Evolutionary conservation across 2,888 invertebrate genomes (phyloP), one percentile per base, ranked within the genome.

Genomic region (Microplitis deprimator): DNA sequence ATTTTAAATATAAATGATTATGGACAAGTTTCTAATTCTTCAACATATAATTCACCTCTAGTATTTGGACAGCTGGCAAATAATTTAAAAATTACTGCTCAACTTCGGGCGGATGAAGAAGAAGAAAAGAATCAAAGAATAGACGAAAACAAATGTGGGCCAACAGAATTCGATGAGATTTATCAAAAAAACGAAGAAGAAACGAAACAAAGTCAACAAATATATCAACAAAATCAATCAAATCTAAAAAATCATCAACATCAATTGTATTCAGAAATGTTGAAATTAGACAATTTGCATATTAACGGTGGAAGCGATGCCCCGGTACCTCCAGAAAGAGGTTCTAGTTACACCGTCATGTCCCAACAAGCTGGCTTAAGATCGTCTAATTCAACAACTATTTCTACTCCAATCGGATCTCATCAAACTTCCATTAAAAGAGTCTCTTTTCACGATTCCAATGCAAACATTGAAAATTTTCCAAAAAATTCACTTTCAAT

Each of bases 321-420:
- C 73, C 94, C 96, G 0, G 91, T 92, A 5, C 93, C 95, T 67
- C 97, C 97, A 2, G 96, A 96, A 89, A 93, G 97, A 80, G 96
- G 96, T 77, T 96, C 96, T 39, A 97, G 97, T 64, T 97, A 96
- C 89, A 93, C 95, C 4, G 93, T 96, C 40, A 96, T 96, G 95
- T 94, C 93, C 7, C 95, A 95, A 84, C 90, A 92, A 88, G 90
- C 91, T 87, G 91, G 91, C 80, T 84, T 91, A 82, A 84, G 91
- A 75, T 90, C 90, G 7, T 90, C 89, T 75, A 87, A 82, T 69
- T 87, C 89, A 60, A 88, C 90, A 81, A 85, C 89, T 79, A 85
- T 90, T 73, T 20, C 77, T 2, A 87, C 85, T 79, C 81, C 86
- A 62, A 83, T 85, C 78, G 84, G 84, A 68, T 83, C 85, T 68